Conservation (phyloP, 2,888 invertebrate species). For the Andrena fulva region DNA sequence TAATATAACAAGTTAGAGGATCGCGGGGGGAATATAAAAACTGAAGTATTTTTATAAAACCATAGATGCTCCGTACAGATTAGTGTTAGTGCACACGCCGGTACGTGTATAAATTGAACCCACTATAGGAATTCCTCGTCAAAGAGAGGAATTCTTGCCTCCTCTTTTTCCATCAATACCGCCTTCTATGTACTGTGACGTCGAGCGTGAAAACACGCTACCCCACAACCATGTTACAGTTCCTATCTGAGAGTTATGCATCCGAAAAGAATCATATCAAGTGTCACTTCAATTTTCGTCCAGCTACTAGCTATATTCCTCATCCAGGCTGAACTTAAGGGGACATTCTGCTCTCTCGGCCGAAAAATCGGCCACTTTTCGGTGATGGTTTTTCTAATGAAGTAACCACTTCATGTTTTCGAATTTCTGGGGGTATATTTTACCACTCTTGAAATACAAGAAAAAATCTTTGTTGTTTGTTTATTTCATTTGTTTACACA, state of each 20-base stretch:
- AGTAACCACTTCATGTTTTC: too few relatives aligned
- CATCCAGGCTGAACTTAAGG: neutral
- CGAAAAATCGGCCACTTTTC: too few relatives aligned
- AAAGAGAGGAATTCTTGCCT: slow-evolving; percentile 74
- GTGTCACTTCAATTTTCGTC: slow-evolving; percentile 30
- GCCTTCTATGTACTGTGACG: slow-evolving; percentile 58
- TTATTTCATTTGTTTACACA: too few relatives aligned
- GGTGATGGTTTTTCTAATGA: too few relatives aligned
- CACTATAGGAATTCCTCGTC: slow-evolving; percentile 72
- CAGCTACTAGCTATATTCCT: slow-evolving; percentile 18
- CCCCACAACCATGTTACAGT: slow-evolving; percentile 47
- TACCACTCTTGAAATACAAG: too few relatives aligned
- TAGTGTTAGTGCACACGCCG: slow-evolving; percentile 48
- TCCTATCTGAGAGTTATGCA: slow-evolving; percentile 61
- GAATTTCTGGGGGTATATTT: too few relatives aligned
- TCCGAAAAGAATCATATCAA: slow-evolving; percentile 55
- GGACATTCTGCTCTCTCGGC: too few relatives aligned
- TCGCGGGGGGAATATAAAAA: slow-evolving; percentile 13
- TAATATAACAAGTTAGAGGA: slow-evolving; percentile 27
- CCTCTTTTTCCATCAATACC: slow-evolving; percentile 59
- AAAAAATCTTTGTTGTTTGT: too few relatives aligned
- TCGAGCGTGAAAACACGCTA: slow-evolving; percentile 74
- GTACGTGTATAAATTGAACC: slow-evolving; percentile 62
- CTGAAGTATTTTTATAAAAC: slow-evolving; percentile 57
- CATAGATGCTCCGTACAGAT: slow-evolving; percentile 31